Percentiles rank a stretch among this genome's conserved stretches.
Evolutionary conservation across 2,888 invertebrate species (phyloP).

Genomic region (Eupithecia vulgata): DNA sequence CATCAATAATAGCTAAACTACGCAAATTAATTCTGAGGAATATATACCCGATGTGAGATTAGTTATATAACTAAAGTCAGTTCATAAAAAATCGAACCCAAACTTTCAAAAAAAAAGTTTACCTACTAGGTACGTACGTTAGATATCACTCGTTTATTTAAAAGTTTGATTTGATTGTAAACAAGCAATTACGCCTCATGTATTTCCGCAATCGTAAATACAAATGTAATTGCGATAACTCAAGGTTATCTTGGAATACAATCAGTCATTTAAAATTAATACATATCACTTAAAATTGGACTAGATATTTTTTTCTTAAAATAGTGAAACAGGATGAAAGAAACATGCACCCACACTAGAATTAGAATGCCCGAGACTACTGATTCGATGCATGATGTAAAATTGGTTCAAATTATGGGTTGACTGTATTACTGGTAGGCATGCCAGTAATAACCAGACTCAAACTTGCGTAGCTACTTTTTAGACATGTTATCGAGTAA

Average conservation of each 20-base stretch:
- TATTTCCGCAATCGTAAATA: conserved; percentile 31
- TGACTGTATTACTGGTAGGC: conserved; percentile 41
- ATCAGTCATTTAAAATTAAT: background rate
- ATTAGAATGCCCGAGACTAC: conserved; percentile 40
- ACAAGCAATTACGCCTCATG: conserved; percentile 22
- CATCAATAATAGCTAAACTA: background rate
- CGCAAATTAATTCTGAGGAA: background rate
- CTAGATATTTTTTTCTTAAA: conserved; percentile 12
- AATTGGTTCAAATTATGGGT: conserved; percentile 53
- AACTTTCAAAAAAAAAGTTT: background rate
- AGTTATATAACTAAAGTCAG: conserved; percentile 28
- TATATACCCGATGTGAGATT: background rate
- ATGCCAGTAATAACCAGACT: conserved; percentile 36
- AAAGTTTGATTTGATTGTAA: conserved; percentile 12
- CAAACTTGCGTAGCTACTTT: background rate
- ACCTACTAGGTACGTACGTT: too few species aligned
- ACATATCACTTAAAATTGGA: background rate
- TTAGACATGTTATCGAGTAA: background rate
- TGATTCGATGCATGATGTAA: conserved; percentile 43
- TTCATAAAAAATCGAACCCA: background rate
- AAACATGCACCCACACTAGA: conserved; percentile 28
- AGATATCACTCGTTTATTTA: background rate
- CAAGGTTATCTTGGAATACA: conserved; percentile 35
- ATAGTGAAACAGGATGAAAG: conserved; percentile 20
- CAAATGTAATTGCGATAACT: conserved; percentile 38